phyloP scores from a whole-genome alignment of 2,888 invertebrate species.

The Atrina japonica region DNA sequence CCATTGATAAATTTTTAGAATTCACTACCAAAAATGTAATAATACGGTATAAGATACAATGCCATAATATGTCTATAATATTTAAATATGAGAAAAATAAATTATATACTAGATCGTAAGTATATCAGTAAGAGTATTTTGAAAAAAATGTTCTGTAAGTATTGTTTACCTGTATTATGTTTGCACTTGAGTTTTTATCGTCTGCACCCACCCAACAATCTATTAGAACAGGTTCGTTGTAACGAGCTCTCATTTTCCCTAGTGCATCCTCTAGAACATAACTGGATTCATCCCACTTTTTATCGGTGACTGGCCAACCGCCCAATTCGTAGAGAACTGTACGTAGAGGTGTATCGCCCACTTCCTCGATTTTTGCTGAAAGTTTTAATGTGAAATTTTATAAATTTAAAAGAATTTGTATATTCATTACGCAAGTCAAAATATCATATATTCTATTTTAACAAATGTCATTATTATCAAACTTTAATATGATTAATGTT shows the following conservation, averaged over 20 bases:
- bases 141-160: too few species aligned
- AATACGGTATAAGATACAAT: too few species aligned
- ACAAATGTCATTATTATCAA: neutral
- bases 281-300: slow-evolving; percentile 84
- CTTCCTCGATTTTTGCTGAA: slow-evolving; percentile 84
- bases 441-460: neutral
- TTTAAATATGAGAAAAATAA: too few species aligned
- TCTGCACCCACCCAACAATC: slow-evolving; percentile 85
- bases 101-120: too few species aligned
- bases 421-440: neutral
- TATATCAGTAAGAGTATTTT: too few species aligned
- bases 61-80: too few species aligned
- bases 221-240: slow-evolving; percentile 88
- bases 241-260: slow-evolving; percentile 63
- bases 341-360: slow-evolving; percentile 87
- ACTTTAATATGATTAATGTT: too few species aligned
- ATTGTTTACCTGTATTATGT: slow-evolving; percentile 77
- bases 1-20: too few species aligned
- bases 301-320: slow-evolving; percentile 91
- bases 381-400: neutral
- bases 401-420: neutral
- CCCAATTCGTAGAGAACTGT: slow-evolving; percentile 86
- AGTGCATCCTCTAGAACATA: slow-evolving; percentile 78
- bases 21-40: too few species aligned
- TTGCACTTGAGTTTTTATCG: slow-evolving; percentile 76